Conservation (phyloP, 1,140 invertebrate species). For the Chrysopa pallens region DNA sequence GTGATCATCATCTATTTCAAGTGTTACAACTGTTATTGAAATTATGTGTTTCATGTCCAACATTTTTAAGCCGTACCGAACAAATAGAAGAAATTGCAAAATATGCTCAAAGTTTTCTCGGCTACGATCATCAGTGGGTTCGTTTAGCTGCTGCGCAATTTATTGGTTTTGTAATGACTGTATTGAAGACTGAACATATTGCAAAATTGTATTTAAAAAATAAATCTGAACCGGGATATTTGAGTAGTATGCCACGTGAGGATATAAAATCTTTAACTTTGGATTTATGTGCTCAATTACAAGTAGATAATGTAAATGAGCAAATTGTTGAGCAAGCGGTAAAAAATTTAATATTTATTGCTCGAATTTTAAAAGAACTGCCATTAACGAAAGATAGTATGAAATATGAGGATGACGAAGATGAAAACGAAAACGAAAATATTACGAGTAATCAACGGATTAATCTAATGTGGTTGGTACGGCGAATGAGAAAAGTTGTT, state of each 20-base stretch:
- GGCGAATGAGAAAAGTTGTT: constrained; percentile 43
- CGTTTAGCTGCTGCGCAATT: constrained; percentile 55
- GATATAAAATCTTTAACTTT: constrained; percentile 44
- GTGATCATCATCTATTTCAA: constrained; percentile 55
- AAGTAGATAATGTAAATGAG: constrained; percentile 30
- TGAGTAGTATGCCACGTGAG: constrained; percentile 36
- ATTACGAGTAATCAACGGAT: constrained; percentile 11
- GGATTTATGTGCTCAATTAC: constrained; percentile 56
- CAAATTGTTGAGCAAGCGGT: constrained; percentile 48
- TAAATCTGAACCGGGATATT: constrained; percentile 29
- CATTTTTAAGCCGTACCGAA: constrained; percentile 23
- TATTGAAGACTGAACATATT: constrained; percentile 39
- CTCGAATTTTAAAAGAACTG: constrained; percentile 35
- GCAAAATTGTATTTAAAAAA: constrained; percentile 24
- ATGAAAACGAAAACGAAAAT: constrained; percentile 15
- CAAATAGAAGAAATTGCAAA: constrained; percentile 24
- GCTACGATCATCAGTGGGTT: constrained; percentile 53
- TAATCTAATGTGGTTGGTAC: constrained; percentile 46
- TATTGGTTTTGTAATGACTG: constrained; percentile 46
- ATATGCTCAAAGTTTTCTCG: constrained; percentile 29
- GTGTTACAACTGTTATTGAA: constrained; percentile 42
- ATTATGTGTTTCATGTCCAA: constrained; percentile 30
- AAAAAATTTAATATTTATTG: constrained; percentile 54
- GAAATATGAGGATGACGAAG: constrained; percentile 17
- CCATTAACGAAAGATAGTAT: constrained; percentile 13